These are phyloP conservation scores for Leguminivora glycinivorella DNA, from an alignment of 1,140 invertebrate species.

Conservation along the genomic window DNA sequence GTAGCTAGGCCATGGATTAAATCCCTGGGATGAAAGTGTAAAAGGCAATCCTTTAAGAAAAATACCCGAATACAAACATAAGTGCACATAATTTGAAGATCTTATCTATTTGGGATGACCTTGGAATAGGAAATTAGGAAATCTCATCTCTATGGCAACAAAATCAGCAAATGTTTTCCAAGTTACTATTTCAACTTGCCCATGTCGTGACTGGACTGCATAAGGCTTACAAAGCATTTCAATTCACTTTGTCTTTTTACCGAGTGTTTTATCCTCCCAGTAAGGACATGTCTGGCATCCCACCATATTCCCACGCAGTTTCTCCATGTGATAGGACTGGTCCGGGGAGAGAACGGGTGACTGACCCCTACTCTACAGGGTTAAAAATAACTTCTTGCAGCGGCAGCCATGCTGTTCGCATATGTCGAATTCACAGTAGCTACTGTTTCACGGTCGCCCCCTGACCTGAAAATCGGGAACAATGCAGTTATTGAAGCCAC, in stretches of 20 bases:
- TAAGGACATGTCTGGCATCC: slow-evolving; percentile 54
- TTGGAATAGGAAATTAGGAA: neutral
- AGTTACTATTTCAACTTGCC: neutral
- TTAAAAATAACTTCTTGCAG: slow-evolving; percentile 75
- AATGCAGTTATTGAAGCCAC: slow-evolving; percentile 8
- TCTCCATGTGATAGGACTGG: slow-evolving; percentile 71
- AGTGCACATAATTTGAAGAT: too few relatives aligned
- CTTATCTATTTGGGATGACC: neutral
- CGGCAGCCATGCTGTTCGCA: slow-evolving; percentile 74
- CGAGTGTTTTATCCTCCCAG: slow-evolving; percentile 41
- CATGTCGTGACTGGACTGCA: slow-evolving; percentile 41
- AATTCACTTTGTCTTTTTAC: slow-evolving; percentile 43
- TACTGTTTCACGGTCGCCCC: slow-evolving; percentile 75
- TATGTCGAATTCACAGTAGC: slow-evolving; percentile 77
- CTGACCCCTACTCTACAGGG: slow-evolving; percentile 71
- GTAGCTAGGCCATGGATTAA: too few relatives aligned
- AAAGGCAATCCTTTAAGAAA: too few relatives aligned
- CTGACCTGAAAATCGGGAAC: slow-evolving; percentile 63
- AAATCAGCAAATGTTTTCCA: neutral
- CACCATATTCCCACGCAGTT: slow-evolving; percentile 73
- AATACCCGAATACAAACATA: too few relatives aligned
- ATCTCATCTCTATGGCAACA: neutral
- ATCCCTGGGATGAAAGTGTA: too few relatives aligned
- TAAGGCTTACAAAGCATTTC: slow-evolving; percentile 19
- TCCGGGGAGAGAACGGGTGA: slow-evolving; percentile 69